A percentile compares a stretch with the other conserved stretches of the same genome.
These are phyloP conservation scores for Philopotamus ludificatus DNA, from an alignment of 1,140 invertebrate genomes.

Conservation along the genomic window DNA sequence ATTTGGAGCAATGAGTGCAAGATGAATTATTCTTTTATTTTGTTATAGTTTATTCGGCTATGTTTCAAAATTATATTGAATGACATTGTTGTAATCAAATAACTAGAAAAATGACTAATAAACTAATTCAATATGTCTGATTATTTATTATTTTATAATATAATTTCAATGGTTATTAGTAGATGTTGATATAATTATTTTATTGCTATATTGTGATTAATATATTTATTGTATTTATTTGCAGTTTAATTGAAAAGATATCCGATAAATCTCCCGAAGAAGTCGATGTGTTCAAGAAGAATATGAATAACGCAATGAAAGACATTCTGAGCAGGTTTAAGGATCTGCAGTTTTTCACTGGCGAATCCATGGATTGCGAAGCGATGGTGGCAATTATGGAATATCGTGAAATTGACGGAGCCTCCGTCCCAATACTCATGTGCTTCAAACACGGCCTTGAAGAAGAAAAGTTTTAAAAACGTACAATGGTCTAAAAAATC, in stretches of 20 bases:
- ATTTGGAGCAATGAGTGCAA: slow-evolving; percentile 40
- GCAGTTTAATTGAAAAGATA: slow-evolving; percentile 76
- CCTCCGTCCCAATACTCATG: slow-evolving; percentile 83
- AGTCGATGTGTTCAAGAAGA: slow-evolving; percentile 85
- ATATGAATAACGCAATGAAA: slow-evolving; percentile 95
- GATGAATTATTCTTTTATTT: too few relatives aligned
- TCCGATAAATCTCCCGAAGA: slow-evolving; percentile 78
- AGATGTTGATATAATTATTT: too few relatives aligned
- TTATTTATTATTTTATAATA: too few relatives aligned
- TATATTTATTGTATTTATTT: slow-evolving; percentile 45
- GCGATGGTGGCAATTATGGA: slow-evolving; percentile 92
- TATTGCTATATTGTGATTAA: neutral
- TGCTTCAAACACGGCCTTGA: slow-evolving; percentile 94
- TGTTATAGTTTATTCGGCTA: too few relatives aligned
- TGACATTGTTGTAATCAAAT: too few relatives aligned
- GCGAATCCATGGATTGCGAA: slow-evolving; percentile 92
- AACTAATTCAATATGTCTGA: neutral
- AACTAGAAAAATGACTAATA: neutral
- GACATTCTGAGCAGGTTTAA: slow-evolving; percentile 89
- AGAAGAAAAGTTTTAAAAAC: slow-evolving; percentile 87
- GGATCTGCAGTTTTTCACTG: slow-evolving; percentile 92
- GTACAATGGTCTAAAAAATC: too few relatives aligned
- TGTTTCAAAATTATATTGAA: too few relatives aligned
- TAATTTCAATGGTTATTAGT: too few relatives aligned
- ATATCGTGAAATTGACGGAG: slow-evolving; percentile 85